Percentiles rank a stretch among this genome's conserved stretches.
These are phyloP conservation scores for Athalia rosae DNA, from an alignment of 2,888 invertebrate genomes.

Conservation along the genomic window DNA sequence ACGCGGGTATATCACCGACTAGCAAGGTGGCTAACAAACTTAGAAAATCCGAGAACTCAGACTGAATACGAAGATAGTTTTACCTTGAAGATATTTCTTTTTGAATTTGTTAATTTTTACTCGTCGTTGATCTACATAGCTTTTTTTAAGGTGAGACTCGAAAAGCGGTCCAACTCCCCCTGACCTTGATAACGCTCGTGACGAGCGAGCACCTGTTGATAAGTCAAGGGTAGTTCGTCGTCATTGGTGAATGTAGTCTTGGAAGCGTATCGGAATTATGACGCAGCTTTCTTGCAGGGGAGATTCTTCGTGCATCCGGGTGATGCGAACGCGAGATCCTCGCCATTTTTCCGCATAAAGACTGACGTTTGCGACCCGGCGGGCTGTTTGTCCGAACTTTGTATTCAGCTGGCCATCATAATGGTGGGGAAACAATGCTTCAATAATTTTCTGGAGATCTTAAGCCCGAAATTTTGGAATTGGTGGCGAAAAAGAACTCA, in stretches of 20 bases:
- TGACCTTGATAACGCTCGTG: not conserved
- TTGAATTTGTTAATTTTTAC: conserved; percentile 99
- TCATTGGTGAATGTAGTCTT: too few relatives aligned
- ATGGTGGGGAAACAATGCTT: conserved; percentile 97
- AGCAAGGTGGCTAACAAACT: conserved; percentile 89
- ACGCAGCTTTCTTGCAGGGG: conserved; percentile 76
- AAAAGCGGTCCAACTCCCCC: not conserved
- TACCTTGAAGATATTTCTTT: conserved; percentile 98
- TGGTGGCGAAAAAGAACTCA: conserved; percentile 92
- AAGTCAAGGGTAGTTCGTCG: not conserved
- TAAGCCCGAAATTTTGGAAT: conserved; percentile 92
- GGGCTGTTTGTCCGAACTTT: conserved; percentile 93
- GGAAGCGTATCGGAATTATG: too few relatives aligned
- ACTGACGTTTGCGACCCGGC: conserved; percentile 94
- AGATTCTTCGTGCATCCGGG: conserved; percentile 93
- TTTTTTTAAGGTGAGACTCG: conserved; percentile 90
- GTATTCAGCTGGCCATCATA: conserved; percentile 93
- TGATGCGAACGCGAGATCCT: conserved; percentile 83
- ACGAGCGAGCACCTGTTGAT: too few relatives aligned
- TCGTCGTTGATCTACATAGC: conserved; percentile 99
- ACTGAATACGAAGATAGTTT: conserved; percentile 98
- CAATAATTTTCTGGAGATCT: conserved; percentile 93
- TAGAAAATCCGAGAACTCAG: conserved; percentile 96
- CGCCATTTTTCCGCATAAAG: conserved; percentile 86
- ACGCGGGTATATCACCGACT: conserved; percentile 92